Conservation (phyloP, 2,113 vertebrate genomes). For the Aix galericulata region DNA sequence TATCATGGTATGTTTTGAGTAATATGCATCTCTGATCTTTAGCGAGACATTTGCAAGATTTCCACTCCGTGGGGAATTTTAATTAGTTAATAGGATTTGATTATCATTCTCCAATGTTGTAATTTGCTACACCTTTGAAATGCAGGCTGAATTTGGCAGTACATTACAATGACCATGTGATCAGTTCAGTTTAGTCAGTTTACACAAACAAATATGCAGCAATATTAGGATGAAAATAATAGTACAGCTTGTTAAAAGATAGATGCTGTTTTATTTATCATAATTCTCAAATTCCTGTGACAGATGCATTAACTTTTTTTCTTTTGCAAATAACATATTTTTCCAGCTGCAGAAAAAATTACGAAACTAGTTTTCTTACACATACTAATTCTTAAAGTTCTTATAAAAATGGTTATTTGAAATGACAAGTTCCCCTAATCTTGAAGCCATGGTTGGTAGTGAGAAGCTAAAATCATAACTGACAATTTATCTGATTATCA, state of each 20-base stretch:
- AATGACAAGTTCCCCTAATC: background rate
- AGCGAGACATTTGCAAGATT: background rate
- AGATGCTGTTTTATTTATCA: background rate
- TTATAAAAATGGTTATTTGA: background rate
- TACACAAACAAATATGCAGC: background rate
- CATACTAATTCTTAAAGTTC: background rate
- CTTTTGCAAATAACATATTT: background rate
- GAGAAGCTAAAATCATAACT: background rate
- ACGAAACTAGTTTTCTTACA: background rate
- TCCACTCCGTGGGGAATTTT: background rate
- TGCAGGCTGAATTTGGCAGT: background rate
- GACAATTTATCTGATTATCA: background rate
- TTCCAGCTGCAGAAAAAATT: background rate
- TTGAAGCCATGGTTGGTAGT: background rate
- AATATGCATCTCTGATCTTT: background rate
- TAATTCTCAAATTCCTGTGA: background rate
- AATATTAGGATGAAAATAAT: background rate
- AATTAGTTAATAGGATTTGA: background rate
- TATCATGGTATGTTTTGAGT: background rate
- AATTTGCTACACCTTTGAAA: background rate
- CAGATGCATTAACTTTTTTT: background rate
- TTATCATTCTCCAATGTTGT: background rate
- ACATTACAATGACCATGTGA: fast-evolving
- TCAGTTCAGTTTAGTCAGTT: background rate
- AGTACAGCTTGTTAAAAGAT: background rate